Evolutionary conservation across 2,888 invertebrate genomes (phyloP), one percentile per base, ranked within the genome.

Genomic region (Litoditis marina): DNA sequence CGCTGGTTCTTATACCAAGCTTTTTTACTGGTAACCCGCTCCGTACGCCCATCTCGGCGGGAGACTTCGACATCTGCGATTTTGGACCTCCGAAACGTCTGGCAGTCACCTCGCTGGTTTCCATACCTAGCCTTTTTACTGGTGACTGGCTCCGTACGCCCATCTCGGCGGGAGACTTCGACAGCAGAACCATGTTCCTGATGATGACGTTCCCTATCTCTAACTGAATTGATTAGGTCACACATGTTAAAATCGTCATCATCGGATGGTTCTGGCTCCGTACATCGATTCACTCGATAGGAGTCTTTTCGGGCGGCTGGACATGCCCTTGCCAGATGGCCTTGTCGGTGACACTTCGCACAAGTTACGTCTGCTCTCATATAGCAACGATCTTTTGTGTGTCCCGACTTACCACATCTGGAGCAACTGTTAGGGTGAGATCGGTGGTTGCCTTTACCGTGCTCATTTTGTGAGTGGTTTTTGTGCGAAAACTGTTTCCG

Each of bases 351-450:
- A 28, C 50, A 50, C 4, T 50, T 5, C 27, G 19, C 27, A 28
- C 50, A 50, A 27, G n/a, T 25, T 19, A 27, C 50, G 19, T 25
- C n/a, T 6, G n/a, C 30, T 27, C 50, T 5, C n/a, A 28, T 50
- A 27, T n/a, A 27, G 30, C 50, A 50, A 11, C 27, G 19, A n/a
- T n/a, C n/a, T 16, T 27, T 27, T 6, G 5, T 28, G 30, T 50
- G 50, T 19, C 30, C 50, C 27, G 19, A n/a, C 3, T n/a, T 50
- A 7, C 50, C 50, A 50, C 50, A 50, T 6, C n/a, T 27, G 27
- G 25, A 50, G 50, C 50, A 50, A 27, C n/a, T 7, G n/a, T n/a
- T 19, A 50, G 50, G 50, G 30, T 19, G 50, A 50, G 19, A 25
- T 50, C 25, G n/a, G 50, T n/a, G 27, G 27, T 5, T 6, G 3